These are phyloP conservation scores for Cichlasoma orientale DNA, from an alignment of 2,797 vertebrate species.

Conservation along the genomic window DNA sequence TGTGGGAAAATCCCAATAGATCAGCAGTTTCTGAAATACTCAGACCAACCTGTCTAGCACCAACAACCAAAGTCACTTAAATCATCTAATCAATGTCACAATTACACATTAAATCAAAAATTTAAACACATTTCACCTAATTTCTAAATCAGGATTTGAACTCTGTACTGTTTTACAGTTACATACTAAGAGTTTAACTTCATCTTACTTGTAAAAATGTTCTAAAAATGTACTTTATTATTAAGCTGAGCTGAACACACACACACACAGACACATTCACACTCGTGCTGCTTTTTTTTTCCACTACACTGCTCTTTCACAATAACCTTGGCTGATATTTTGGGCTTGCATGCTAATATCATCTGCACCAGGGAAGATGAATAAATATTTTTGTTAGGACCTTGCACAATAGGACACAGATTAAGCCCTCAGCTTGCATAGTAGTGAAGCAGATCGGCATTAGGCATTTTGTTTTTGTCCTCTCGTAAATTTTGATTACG, in stretches of 20 bases:
- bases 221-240: too few relatives aligned
- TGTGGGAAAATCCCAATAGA: not conserved
- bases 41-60: not conserved
- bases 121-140: too few relatives aligned
- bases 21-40: not conserved
- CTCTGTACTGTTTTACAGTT: too few relatives aligned
- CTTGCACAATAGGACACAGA: conserved; percentile 53
- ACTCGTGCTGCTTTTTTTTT: conserved; percentile 55
- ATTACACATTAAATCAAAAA: too few relatives aligned
- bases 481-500: conserved; percentile 71
- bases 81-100: not conserved
- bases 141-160: too few relatives aligned
- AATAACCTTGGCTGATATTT: conserved; percentile 57
- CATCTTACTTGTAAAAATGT: too few relatives aligned
- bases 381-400: conserved; percentile 54
- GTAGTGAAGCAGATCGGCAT: conserved; percentile 49
- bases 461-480: conserved; percentile 61
- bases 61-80: not conserved
- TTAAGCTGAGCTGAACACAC: too few relatives aligned
- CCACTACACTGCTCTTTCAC: conserved; percentile 47
- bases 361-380: conserved; percentile 55
- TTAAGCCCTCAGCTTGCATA: conserved; percentile 45
- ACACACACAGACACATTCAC: conserved; percentile 1
- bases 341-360: conserved; percentile 43
- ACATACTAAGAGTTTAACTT: too few relatives aligned